Evolutionary conservation across 2,888 invertebrate species (phyloP), one percentile per base, ranked within the genome.

Genomic region (Sialis lutaria): DNA sequence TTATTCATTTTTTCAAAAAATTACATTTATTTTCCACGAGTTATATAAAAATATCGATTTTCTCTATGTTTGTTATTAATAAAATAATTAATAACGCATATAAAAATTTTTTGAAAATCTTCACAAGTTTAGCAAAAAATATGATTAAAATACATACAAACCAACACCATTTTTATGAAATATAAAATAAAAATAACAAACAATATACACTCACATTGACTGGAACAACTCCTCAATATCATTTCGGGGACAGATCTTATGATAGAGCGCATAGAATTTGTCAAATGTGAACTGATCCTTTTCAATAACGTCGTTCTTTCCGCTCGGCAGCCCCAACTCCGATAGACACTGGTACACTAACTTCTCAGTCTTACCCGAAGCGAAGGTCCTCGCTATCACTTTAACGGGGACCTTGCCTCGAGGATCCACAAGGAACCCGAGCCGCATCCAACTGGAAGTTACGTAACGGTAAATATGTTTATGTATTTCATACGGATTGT

Each of bases 311-410:
- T 95, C 97, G 62, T 88, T 89, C 82, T 93, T 93, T 49, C 90
- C 95, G 51, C 87, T 85, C 0, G 97, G 95, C 53, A 99, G 75
- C 30, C 86, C 91, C 52, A 96, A 74, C 61, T 97, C 97, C 46
- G 86, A 81, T 53, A 98, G 74, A 65, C 91, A 92, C 63, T 97
- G 95, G 70, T 96, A 96, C 34, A 98, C 92, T 63, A 96, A 74
- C 67, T 93, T 96, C 68, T 98, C 98, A 5, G 96, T 95, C 72
- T 95, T 95, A 34, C 98, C 98, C n/a, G 97, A 97, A 3, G 97
- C 96, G 69, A 98, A 98, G 49, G 97, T 98, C 61, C 91, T 75
- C 47, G 95, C 92, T 34, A 98, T 86, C 44, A 92, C 89, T 70
- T 92, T 89, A 3, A 97, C 93, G 2, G 97, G 96, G 48, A 98